Base-by-base conservation (phyloP, 2,113 vertebrate genomes). In the Meles meles region DNA sequence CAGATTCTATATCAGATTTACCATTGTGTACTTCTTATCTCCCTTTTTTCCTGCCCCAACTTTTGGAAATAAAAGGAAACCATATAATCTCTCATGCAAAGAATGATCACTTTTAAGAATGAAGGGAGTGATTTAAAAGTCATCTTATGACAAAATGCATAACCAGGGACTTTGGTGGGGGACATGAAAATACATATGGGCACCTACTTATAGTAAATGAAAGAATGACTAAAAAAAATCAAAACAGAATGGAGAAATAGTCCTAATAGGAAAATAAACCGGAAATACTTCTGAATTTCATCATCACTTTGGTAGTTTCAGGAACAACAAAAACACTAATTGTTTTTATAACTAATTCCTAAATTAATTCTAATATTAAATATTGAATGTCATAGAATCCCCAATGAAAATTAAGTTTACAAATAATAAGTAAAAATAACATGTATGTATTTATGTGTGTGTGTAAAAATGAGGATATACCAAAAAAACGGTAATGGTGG, bases 61-160 rank as follows among this genome's bases (percentile, higher is more conserved):
- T 44, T 95, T 93, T n/a, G 27, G 59, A 93, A 93, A 74, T 84
- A 74, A 84, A 82, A 96, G 39, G 8, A 88, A 79, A 65, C 2
- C 10, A 83, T 49, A 31, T 23, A 83, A 57, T 72, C 79, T 88
- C 9, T 93, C 55, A 67, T 82, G 15, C 17, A 83, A 42, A 59
- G 4, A 44, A 44, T 23, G n/a, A 90, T 94, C 86, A 42, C n/a
- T 77, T 92, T 76, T 69, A 87, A 94, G 14, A 76, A 9, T 61
- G 29, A 82, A 90, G 6, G 5, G 81, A 61, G 31, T 89, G 18
- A 47, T 65, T 90, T 72, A 90, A 96, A 86, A 93, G 87, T 72
- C 49, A 85, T 39, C 18, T 21, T 59, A 82, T 11, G 25, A 72
- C 34, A 83, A 82, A 94, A 89, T 8, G 15, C 21, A 81, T 76